phyloP scores from a whole-genome alignment of 2,113 vertebrate genomes.

The Pitta sordida region DNA sequence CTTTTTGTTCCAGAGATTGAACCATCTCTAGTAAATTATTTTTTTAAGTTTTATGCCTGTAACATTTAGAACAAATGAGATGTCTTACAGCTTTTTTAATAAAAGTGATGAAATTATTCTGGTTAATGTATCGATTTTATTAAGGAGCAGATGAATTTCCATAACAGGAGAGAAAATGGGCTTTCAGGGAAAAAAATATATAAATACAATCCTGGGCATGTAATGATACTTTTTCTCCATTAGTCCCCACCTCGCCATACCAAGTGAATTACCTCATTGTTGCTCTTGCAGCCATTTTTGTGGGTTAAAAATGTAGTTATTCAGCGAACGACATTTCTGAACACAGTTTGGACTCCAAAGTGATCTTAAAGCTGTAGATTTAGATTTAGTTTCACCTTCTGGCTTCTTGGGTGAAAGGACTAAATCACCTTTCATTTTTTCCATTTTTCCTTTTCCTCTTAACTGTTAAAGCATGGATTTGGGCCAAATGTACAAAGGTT shows the following conservation, averaged over 20 bases:
- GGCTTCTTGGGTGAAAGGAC: neutral
- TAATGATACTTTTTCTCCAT: neutral
- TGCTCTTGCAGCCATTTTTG: neutral
- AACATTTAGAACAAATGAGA: conserved; percentile 6
- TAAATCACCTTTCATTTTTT: neutral
- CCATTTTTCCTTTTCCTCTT: rapidly evolving
- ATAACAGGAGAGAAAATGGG: neutral
- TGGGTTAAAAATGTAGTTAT: neutral
- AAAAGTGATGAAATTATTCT: conserved; percentile 14
- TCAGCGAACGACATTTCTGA: neutral
- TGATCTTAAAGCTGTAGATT: neutral
- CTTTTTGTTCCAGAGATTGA: neutral
- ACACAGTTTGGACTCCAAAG: neutral
- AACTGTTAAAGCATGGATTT: neutral
- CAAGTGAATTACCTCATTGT: neutral
- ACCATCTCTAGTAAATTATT: neutral
- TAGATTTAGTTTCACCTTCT: neutral
- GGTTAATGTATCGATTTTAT: conserved; percentile 16
- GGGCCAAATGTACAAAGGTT: neutral
- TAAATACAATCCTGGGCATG: neutral
- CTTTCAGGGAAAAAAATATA: neutral
- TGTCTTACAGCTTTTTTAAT: conserved; percentile 18
- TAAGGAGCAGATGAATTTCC: neutral
- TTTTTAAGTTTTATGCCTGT: neutral
- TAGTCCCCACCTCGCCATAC: neutral